These are phyloP conservation scores for Torymus texanus DNA, from an alignment of 2,888 invertebrate species.

Conservation along the genomic window DNA sequence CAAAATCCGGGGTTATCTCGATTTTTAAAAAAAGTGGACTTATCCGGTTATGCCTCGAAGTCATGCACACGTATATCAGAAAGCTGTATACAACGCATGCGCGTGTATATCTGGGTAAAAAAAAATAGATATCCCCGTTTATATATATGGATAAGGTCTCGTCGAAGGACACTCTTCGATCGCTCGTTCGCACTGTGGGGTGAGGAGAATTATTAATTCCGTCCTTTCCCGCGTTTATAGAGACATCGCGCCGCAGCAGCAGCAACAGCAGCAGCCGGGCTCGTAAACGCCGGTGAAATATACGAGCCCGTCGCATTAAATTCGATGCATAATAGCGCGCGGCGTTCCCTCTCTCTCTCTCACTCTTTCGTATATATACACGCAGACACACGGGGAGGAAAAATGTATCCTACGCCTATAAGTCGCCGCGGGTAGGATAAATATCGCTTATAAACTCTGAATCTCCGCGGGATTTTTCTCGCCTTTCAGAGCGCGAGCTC, in stretches of 20 bases:
- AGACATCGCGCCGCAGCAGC: constrained; percentile 12
- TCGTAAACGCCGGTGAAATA: constrained; percentile 49
- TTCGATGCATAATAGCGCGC: constrained; percentile 49
- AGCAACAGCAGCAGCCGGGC: constrained; percentile 1
- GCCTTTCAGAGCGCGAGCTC: constrained; percentile 27
- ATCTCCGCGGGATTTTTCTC: constrained; percentile 31
- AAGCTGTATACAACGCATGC: too few relatives aligned
- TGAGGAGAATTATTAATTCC: constrained; percentile 30
- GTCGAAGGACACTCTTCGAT: too few relatives aligned
- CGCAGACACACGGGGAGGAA: too few relatives aligned
- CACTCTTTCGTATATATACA: too few relatives aligned
- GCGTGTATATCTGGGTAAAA: too few relatives aligned
- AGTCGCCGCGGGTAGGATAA: neutral
- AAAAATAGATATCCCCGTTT: too few relatives aligned
- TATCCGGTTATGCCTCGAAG: too few relatives aligned
- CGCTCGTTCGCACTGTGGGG: too few relatives aligned
- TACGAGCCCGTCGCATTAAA: constrained; percentile 47
- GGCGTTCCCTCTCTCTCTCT: neutral
- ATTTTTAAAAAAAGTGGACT: too few relatives aligned
- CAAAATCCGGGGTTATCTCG: too few relatives aligned
- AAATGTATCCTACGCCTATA: neutral
- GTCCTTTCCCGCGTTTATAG: constrained; percentile 18
- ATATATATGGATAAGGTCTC: too few relatives aligned
- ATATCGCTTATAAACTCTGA: neutral
- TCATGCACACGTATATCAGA: too few relatives aligned